Base-by-base conservation (phyloP, 2,113 vertebrate species). In the Pluvianellus socialis region DNA sequence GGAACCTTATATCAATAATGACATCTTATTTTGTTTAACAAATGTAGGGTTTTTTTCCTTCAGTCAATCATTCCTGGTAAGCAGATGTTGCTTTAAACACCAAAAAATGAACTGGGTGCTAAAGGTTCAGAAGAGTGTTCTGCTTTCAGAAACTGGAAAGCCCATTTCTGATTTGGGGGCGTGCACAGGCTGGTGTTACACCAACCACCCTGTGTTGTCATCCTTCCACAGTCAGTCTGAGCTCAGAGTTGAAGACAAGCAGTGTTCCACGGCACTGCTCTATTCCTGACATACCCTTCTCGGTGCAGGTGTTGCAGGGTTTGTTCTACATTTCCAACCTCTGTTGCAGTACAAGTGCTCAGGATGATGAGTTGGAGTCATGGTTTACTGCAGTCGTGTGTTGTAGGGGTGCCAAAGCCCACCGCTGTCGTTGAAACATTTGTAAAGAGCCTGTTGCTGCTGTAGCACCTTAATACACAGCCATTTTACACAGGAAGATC, bases 241-340 rank as follows among this genome's bases (percentile, higher is more conserved):
- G 42, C 24, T 93, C 65, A 53, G 86, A 76, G 59, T 33, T 42
- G 63, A 45, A 86, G 42, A 58, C 32, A 26, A 91, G 50, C 27
- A 22, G 21, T 42, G 32, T 66, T 62, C 63, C 40, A 45, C 0
- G 0, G 22, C 2, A 1, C 47, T 71, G 4, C 26, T 58, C 38
- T 53, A 17, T n/a, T 59, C 6, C 52, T 71, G 76, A 26, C 38
- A 10, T 10, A 5, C 8, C 53, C 22, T 82, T 27, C 53, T 55
- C 59, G 1, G 0, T 53, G 42, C 50, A 77, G 59, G 7, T 71
- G 58, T 14, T 67, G 44, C 3, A 35, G 33, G 30, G 45, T 28
- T 81, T 74, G 24, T 38, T 66, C 47, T 71, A 73, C 45, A 6
- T 19, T 33, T 61, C 24, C 24, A 8, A 4, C 30, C 52, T 68